Percentiles rank a stretch among this genome's conserved stretches.
Evolutionary conservation across 2,113 vertebrate genomes (phyloP).

Genomic region (Clarias magur): DNA sequence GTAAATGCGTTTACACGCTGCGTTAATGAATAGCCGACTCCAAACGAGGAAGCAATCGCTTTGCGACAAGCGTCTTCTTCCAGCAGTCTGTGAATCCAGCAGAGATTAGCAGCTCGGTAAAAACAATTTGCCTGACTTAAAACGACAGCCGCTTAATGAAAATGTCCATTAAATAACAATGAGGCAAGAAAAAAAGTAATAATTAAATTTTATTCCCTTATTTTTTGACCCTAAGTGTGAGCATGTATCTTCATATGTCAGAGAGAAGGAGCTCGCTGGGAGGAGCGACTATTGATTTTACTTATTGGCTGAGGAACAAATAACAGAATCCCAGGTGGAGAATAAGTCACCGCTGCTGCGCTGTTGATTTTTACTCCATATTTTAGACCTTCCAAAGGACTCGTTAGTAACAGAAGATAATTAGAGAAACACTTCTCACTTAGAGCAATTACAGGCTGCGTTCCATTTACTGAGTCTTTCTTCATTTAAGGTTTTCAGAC

Average conservation of each 20-base stretch:
- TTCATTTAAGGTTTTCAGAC: background rate
- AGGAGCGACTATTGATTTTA: conserved; percentile 87
- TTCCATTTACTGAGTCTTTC: background rate
- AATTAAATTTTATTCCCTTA: conserved; percentile 77
- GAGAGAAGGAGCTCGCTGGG: conserved; percentile 81
- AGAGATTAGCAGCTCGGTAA: conserved; percentile 45
- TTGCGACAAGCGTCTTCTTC: conserved; percentile 35
- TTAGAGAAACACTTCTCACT: conserved; percentile 18
- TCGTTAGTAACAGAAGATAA: background rate
- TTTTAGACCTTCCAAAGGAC: conserved; percentile 21
- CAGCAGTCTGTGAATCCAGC: conserved; percentile 47
- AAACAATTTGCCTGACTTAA: conserved; percentile 17
- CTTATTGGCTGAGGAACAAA: conserved; percentile 92
- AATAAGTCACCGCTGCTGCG: conserved; percentile 84
- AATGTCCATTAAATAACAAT: conserved; percentile 34
- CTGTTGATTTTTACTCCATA: conserved; percentile 69
- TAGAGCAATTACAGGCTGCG: background rate
- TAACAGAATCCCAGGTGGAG: conserved; percentile 86
- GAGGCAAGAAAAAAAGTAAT: conserved; percentile 63
- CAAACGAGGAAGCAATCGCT: conserved; percentile 43
- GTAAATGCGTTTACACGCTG: conserved; percentile 43
- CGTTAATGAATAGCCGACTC: conserved; percentile 37
- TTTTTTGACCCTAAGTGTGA: conserved; percentile 79
- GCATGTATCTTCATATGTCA: conserved; percentile 86
- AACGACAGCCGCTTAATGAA: conserved; percentile 36